Conservation (phyloP, 2,797 vertebrate species). For the Liasis olivaceus region DNA sequence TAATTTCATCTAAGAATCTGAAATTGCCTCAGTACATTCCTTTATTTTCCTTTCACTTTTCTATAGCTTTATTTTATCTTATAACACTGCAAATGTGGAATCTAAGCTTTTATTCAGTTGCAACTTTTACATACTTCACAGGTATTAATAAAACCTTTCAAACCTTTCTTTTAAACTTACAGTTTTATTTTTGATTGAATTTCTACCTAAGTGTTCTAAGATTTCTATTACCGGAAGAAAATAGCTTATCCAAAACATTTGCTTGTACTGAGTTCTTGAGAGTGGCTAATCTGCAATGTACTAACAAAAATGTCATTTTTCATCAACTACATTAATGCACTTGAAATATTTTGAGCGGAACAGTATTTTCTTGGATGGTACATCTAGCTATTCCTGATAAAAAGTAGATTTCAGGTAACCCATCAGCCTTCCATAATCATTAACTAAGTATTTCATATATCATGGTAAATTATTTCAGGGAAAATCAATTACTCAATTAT, state of each 20-base stretch:
- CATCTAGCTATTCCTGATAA: background rate
- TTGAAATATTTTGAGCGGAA: constrained; percentile 38
- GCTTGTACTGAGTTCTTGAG: constrained; percentile 35
- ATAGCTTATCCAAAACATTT: constrained; percentile 28
- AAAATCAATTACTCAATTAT: constrained; percentile 11
- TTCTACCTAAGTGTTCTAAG: constrained; percentile 9
- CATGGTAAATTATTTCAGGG: background rate
- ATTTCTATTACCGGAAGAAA: constrained; percentile 10
- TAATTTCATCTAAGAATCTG: constrained; percentile 19
- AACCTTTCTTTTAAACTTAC: constrained; percentile 51
- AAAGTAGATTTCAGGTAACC: background rate
- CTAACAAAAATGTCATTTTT: constrained; percentile 30
- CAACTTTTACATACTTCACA: constrained; percentile 54
- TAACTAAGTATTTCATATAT: background rate
- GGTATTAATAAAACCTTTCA: constrained; percentile 38
- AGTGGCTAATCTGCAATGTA: constrained; percentile 7
- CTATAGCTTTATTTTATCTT: constrained; percentile 33
- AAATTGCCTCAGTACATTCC: constrained; percentile 37
- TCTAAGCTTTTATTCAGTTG: constrained; percentile 55
- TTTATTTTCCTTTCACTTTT: constrained; percentile 48
- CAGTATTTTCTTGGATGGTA: constrained; percentile 31
- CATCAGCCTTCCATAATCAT: background rate
- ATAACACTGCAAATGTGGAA: constrained; percentile 49
- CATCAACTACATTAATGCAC: constrained; percentile 25
- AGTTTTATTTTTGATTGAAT: constrained; percentile 40